A percentile compares a stretch with the other conserved stretches of the same genome.
phyloP scores from a whole-genome alignment of 2,797 vertebrate species.

The Champsocephalus esox region DNA sequence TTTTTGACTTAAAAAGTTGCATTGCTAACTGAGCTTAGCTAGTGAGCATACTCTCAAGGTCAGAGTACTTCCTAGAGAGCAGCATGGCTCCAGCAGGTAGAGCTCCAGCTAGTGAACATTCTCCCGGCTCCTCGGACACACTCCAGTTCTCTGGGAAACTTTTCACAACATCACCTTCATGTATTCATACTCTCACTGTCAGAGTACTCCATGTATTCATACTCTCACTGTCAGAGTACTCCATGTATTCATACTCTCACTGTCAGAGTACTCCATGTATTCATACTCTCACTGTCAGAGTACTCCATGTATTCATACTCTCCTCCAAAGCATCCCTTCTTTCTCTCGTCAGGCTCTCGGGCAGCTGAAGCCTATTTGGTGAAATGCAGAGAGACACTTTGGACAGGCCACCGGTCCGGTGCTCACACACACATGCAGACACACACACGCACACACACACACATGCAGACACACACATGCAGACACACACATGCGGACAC shows the following conservation, averaged over 20 bases:
- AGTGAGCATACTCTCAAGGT: too few species aligned
- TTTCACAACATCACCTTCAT: slow-evolving; percentile 42
- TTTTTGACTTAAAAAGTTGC: too few species aligned
- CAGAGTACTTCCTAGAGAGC: too few species aligned
- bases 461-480: neutral
- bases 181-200: too few species aligned
- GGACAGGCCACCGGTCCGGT: slow-evolving; percentile 50
- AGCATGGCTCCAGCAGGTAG: too few species aligned
- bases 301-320: slow-evolving; percentile 44
- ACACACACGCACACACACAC: neutral
- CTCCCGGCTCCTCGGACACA: slow-evolving; percentile 66
- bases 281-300: too few species aligned
- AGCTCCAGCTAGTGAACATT: neutral
- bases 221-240: neutral
- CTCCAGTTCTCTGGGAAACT: slow-evolving; percentile 39
- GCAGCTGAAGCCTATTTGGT: slow-evolving; percentile 42
- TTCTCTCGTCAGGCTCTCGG: slow-evolving; percentile 3
- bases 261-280: too few species aligned
- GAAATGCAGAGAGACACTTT: slow-evolving; percentile 57
- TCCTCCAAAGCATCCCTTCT: slow-evolving; percentile 7
- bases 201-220: slow-evolving; percentile 41
- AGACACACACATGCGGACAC: slow-evolving; percentile 20
- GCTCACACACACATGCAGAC: slow-evolving; percentile 16
- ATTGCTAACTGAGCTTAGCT: too few species aligned
- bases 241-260: too few species aligned